Evolutionary conservation across 2,113 vertebrate genomes (phyloP), one percentile per base, ranked within the genome.

Genomic region (Tonatia bakeri): DNA sequence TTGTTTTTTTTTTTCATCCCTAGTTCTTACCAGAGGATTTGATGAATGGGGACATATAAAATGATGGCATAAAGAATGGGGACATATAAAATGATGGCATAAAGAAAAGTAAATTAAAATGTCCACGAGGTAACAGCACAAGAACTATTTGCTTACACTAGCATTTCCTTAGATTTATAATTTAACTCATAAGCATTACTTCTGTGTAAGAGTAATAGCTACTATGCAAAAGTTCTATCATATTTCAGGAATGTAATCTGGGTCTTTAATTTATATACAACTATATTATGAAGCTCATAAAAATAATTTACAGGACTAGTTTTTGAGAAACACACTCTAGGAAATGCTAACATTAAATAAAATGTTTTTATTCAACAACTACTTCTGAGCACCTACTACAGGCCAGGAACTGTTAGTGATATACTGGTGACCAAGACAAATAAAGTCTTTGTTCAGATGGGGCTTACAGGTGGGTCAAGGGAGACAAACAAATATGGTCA

Each of bases 301-400:
- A 92, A 75, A 43, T 31, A 87, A 88, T 81, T 76, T 89, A 94
- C 36, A 88, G 72, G 43, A 85, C 14, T 88, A 76, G 65, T 76
- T 89, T 91, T 43, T 82, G 52, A 91, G 24, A 36, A 87, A 89
- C 61, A 93, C 14, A 72, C 13, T 80, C 75, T 75, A n/a, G 31
- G 36, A 87, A 80, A 80, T 87, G 24, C 20, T 84, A 84, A 59
- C 38, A 72, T 65, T 82, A 87, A 43, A 20, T 47, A 61, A 2
- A 90, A 65, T 73, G 26, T 91, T 80, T 94, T 93, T 28, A 70
- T 38, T 79, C 4, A 82, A 77, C 17, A 54, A 86, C n/a, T 59
- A 89, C 69, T 69, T 84, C 19, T 70, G 36, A 82, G 56, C 22
- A 67, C 43, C 26, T 61, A 11, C 31, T 33, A 72, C 38, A 33